Evolutionary conservation across 2,797 vertebrate species (phyloP), one percentile per base, ranked within the genome.

Genomic region (Hypotaenidia philippensis): DNA sequence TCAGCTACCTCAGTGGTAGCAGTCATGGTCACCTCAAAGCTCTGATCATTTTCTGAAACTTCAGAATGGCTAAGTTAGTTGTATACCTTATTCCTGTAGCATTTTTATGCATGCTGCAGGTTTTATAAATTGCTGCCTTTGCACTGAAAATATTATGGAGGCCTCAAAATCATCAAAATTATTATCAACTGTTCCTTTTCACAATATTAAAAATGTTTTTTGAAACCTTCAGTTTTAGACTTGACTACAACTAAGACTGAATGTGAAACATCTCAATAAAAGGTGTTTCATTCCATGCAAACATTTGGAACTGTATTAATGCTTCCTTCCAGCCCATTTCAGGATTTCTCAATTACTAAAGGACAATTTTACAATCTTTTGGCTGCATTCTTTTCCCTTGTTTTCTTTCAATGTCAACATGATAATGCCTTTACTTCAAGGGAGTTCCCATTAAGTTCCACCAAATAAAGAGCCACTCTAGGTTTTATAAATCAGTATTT

Each of bases 11-110:
- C 98, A 44, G 99, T 98, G 75, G 98, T 98, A 53, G 99, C 99
- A 17, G 99, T 99, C 99, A 99, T 99, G 59, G 99, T 99, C 98
- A 99, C 99, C 99, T 99, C 99, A 89, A 99, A 99, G 97, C 99
- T 99, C 94, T 99, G 99, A 56, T 99, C 99, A 92, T 98, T 99
- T 96, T 99, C 99, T 80, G 99, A 98, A 98, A 99, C 99, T 99
- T 96, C 23, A 97, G 90, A 95, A 94, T 25, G 53, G 5, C 1
- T 15, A 72, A 45, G 36, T 93, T 57, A 94, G 45, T 95, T 22
- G 23, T n/a, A 60, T 4, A 61, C 13, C 27, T 95, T 17, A 95
- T 12, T 59, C 74, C 26, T n/a, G 77, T 50, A 94, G 52, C 44
- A 45, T 17, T 59, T 69, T 61, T 4, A 83, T 14, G n/a, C 2